Percentiles rank a stretch among this genome's conserved stretches.
Conservation (phyloP, 2,797 vertebrate genomes). For the Erpetoichthys calabaricus region DNA sequence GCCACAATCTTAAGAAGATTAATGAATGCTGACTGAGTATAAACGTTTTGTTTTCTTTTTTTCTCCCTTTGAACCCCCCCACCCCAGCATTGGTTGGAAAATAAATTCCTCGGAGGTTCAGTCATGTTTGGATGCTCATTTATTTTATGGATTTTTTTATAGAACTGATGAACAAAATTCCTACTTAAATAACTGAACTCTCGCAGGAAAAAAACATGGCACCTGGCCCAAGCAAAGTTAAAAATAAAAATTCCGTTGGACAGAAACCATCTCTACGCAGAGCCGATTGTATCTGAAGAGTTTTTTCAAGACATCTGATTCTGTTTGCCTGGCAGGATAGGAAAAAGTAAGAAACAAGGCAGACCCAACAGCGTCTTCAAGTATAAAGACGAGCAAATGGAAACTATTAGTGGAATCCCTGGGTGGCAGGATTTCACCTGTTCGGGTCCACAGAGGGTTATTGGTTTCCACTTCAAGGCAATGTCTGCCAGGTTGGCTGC, state of each 20-base stretch:
- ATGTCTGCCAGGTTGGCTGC: neutral
- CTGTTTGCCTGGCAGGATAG: neutral
- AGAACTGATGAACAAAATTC: neutral
- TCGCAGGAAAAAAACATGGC: neutral
- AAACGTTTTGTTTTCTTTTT: neutral
- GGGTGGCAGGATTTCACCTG: neutral
- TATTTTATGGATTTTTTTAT: neutral
- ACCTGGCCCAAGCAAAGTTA: neutral
- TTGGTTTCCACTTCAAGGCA: no score
- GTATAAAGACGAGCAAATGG: no score
- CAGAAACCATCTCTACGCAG: neutral
- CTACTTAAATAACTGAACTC: neutral
- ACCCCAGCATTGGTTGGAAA: neutral
- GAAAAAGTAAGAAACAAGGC: no score
- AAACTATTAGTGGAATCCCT: no score
- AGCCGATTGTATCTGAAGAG: neutral
- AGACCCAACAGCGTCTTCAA: no score
- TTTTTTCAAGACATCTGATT: neutral
- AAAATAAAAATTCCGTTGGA: conserved; percentile 1
- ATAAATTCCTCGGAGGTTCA: neutral
- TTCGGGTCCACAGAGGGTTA: neutral
- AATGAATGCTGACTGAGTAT: neutral
- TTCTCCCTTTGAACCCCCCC: no score
- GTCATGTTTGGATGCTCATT: neutral
- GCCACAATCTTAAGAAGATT: no score